A percentile compares a stretch with the other conserved stretches of the same genome.
Conservation (phyloP, 2,113 vertebrate species). For the Erythrocercus mccallii region DNA sequence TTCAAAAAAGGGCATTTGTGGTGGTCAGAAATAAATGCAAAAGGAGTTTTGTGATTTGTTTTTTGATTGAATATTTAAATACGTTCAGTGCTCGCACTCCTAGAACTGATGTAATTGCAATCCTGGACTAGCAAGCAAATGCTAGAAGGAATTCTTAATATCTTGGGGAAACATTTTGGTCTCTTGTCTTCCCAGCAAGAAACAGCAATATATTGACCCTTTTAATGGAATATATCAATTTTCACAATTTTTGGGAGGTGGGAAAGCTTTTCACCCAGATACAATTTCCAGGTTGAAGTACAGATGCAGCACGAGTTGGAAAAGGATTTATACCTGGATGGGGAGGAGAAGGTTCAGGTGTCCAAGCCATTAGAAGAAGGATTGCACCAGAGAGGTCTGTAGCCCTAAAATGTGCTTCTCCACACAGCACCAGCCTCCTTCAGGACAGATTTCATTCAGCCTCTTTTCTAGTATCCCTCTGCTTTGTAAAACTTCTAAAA, state of each 20-base stretch:
- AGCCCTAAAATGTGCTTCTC: not conserved
- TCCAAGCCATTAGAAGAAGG: not conserved
- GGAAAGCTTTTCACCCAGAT: not conserved
- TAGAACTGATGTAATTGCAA: not conserved
- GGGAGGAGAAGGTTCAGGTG: not conserved
- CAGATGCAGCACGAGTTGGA: fast-evolving
- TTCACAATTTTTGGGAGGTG: fast-evolving
- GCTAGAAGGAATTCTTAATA: not conserved
- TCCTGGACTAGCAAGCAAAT: not conserved
- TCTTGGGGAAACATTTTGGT: not conserved
- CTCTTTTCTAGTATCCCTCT: not conserved
- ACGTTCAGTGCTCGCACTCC: not conserved
- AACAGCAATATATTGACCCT: not conserved
- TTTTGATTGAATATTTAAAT: not conserved
- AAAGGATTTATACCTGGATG: not conserved
- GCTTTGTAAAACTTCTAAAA: not conserved
- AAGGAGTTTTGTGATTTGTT: not conserved
- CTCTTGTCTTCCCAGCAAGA: not conserved
- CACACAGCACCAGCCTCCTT: not conserved
- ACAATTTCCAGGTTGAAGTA: not conserved
- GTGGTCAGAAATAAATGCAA: not conserved
- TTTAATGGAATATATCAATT: not conserved
- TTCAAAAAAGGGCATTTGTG: not conserved
- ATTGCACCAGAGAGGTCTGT: not conserved
- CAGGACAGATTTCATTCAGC: not conserved